Base-by-base conservation (phyloP, 2,113 vertebrate species). In the Esox niger region DNA sequence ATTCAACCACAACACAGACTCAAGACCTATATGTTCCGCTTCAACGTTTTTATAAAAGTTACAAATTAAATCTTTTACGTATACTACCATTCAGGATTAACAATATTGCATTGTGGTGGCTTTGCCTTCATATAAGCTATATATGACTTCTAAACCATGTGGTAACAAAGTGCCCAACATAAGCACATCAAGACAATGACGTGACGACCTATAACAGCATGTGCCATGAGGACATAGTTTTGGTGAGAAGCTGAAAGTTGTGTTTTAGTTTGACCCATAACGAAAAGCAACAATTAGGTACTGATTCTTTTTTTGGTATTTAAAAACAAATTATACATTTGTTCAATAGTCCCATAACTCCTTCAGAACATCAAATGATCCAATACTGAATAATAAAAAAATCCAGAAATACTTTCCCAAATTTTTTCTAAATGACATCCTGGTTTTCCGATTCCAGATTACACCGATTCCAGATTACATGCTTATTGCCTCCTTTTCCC, bases 261-360 rank as follows among this genome's bases (percentile, higher is more conserved):
- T 56, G 1, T 33, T 21, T 66, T 17, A 21, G 43, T 8, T 11
- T 27, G 21, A 25, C 57, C 57, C 17, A 58, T 29, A 29, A 58
- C 30, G 17, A 27, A 30, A 62, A 68, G 33, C 68, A 27, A 25
- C 27, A 21, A 62, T 64, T 29, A 59, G 61, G 27, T 62, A 64
- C 69, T 54, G 27, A 7, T 70, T 20, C 2, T 10, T 57, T 58
- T 46, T 59, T 84, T 87, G 89, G 91, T 91, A 87, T 89, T 87
- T 69, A 82, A 81, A 80, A 85, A 85, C 79, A 77, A 84, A 83
- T 60, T 74, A 64, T 72, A 46, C 3, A 54, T 32, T 72, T 72
- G 66, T 62, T 73, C 57, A 77, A 79, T 77, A 78, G 66, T 80
- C 84, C 82, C 84, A 73, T 77, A 87, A 82, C 84, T 75, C 79